Base-by-base conservation (phyloP, 2,113 vertebrate genomes). In the Ranitomeya imitator region DNA sequence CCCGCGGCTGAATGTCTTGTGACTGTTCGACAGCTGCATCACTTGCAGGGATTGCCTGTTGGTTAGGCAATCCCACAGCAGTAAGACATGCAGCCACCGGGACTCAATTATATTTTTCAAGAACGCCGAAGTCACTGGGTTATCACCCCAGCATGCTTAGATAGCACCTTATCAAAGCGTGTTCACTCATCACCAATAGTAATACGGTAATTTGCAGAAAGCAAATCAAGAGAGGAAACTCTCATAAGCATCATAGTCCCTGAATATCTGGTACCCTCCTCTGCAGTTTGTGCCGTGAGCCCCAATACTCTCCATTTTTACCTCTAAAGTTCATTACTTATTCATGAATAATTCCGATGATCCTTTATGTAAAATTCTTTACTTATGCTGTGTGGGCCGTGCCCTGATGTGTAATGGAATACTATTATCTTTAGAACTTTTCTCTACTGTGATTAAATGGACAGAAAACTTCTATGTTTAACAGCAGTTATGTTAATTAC, bases 401-500 rank as follows among this genome's bases (percentile, higher is more conserved):
- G 21, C 52, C 69, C 73, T 31, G 61, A 57, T 89, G 54, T 89
- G 60, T n/a, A 85, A 85, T 79, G 82, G 59, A 84, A 69, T 89
- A 85, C 51, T 65, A 85, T 89, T 89, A 89, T 85, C 87, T 89
- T 21, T 69, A 61, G 61, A 85, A 89, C 82, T 88, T 88, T 87
- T 88, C 87, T 67, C 73, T 16, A 74, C 60, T 54, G 51, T 88
- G 87, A 83, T 88, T 88, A 88, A 55, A 88, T 65, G 87, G 80
- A 88, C 87, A 89, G 82, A 11, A 65, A 85, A 79, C 60, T 78
- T 89, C 82, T 89, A 85, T 85, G 87, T 89, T 85, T 89, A 89
- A 85, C 82, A 85, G 82, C 87, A 83, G 26, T 84, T 84, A 84
- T 88, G 87, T 89, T 89, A 89, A 89, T 89, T 89, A 89, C 87